Evolutionary conservation across 2,888 invertebrate genomes (phyloP).

Genomic region (Eristalis pertinax): DNA sequence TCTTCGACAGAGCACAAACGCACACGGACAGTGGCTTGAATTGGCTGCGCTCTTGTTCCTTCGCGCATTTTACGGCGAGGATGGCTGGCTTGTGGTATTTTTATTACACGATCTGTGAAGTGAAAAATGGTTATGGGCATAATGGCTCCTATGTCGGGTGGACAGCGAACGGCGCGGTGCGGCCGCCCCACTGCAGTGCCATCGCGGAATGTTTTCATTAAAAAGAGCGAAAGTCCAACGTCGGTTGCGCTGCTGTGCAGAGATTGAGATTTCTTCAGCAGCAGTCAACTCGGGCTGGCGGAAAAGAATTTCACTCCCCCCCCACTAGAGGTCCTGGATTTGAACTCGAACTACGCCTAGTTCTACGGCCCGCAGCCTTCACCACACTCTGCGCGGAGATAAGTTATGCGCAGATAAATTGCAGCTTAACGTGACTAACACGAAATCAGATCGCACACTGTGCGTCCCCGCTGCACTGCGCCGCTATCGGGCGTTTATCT

Average conservation of each 20-base stretch:
- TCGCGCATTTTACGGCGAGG: conserved; percentile 51
- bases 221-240: conserved; percentile 48
- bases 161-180: background rate
- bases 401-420: conserved; percentile 58
- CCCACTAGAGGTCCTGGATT: conserved; percentile 3
- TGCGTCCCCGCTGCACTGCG: conserved; percentile 1
- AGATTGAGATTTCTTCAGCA: conserved; percentile 48
- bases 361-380: background rate
- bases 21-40: background rate
- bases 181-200: background rate
- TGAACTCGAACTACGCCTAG: background rate
- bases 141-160: conserved; percentile 35
- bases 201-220: conserved; percentile 53
- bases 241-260: conserved; percentile 27
- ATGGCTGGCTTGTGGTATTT: conserved; percentile 53
- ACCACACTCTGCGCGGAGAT: conserved; percentile 8
- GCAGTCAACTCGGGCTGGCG: background rate
- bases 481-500: conserved; percentile 48
- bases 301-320: conserved; percentile 12
- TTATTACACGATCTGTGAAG: conserved; percentile 56
- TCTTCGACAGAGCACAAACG: background rate
- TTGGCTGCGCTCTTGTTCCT: conserved; percentile 20
- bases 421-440: conserved; percentile 44
- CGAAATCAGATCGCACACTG: conserved; percentile 55
- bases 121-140: conserved; percentile 61